Conservation (phyloP, 2,888 invertebrate genomes). For the Drosophila acutilabella region DNA sequence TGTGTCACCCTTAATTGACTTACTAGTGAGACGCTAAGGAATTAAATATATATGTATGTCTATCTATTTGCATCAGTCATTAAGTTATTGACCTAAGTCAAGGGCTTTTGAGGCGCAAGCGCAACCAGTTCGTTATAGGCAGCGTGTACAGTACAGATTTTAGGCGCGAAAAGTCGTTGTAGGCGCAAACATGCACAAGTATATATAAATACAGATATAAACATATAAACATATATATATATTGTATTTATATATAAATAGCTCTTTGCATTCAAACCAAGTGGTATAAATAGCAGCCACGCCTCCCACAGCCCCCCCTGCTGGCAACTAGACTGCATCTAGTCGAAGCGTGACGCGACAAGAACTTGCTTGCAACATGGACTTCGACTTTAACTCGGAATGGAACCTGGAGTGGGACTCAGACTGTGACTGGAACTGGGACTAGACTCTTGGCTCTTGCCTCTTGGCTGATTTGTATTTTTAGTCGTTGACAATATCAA, state of each 20-base stretch:
- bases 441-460: not conserved
- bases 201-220: not conserved
- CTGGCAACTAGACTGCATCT: not conserved
- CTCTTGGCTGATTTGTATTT: conserved; percentile 50
- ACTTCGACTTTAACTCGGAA: not conserved
- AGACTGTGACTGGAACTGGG: too few relatives aligned
- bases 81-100: conserved; percentile 84
- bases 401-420: too few relatives aligned
- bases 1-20: conserved; percentile 21
- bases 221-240: not conserved
- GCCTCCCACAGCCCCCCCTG: not conserved
- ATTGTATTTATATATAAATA: conserved; percentile 28
- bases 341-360: conserved; percentile 53
- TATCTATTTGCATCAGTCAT: not conserved
- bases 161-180: conserved; percentile 45
- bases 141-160: conserved; percentile 15
- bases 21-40: not conserved
- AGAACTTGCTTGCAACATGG: conserved; percentile 14
- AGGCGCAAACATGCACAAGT: not conserved
- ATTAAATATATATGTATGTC: not conserved
- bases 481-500: conserved; percentile 77
- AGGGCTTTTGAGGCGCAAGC: conserved; percentile 65
- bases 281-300: conserved; percentile 60
- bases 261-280: conserved; percentile 1
- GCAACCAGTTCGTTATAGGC: conserved; percentile 10